Evolutionary conservation across 2,113 vertebrate species (phyloP), one percentile per base, ranked within the genome.

Genomic region (Tragelaphus imberbis): DNA sequence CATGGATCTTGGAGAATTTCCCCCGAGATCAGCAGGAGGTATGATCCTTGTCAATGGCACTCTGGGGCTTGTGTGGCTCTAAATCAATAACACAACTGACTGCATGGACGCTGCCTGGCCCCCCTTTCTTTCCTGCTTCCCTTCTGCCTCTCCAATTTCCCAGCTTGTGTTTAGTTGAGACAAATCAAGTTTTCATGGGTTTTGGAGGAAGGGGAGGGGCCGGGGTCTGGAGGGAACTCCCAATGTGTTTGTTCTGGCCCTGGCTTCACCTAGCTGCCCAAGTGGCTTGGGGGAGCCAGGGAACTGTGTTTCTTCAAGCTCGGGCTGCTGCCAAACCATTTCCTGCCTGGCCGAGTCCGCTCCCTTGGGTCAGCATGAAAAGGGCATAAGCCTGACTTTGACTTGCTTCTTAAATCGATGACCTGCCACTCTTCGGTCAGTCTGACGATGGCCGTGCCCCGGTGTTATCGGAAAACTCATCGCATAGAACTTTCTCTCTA

Each of bases 1-100:
- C 96, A 98, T 98, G 99, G 99, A 98, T 27, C 97, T 91, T 97
- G 96, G 95, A 93, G 96, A 68, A 30, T 79, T 95, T 98, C 98
- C 49, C 94, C 98, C 88, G 98, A 98, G 98, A 97, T 84, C 98
- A n/a, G 97, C 84, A 98, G 97, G 91, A 99, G 98, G 99, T 99
- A 99, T 93, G 98, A 44, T 90, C 91, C 88, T 96, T 97, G 68
- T 91, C 65, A 23, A 88, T 90, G 87, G 94, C 94, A 84, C 86
- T 91, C 59, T 23, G 90, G 88, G 92, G 91, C 82, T 95, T 23
- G 33, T 88, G 84, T 89, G 85, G 94, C 89, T 97, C 96, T 96
- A 53, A 77, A 8, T 59, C 97, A 33, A 17, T 98, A 14, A 47
- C 95, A 85, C 97, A 95, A 97, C 97, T 96, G 98, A 93, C 98